phyloP scores from a whole-genome alignment of 1,140 invertebrate genomes.

The Orchesella cincta region DNA sequence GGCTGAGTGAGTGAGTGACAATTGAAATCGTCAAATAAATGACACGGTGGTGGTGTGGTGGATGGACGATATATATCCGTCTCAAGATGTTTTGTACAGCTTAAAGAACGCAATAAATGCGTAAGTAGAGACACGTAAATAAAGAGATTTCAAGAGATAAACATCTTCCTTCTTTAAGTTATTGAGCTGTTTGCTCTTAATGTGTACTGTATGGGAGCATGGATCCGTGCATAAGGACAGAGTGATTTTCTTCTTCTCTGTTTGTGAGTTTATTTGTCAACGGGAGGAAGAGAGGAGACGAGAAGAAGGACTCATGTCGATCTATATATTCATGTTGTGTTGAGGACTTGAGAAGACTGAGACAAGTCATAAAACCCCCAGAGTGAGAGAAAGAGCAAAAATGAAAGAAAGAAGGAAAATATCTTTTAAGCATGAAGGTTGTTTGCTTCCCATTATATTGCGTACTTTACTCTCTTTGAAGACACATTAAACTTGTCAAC shows the following conservation, averaged over 20 bases:
- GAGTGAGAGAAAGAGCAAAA: too few relatives aligned
- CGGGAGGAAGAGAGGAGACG: neutral
- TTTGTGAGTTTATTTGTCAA: slow-evolving; percentile 25
- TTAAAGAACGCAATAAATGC: slow-evolving; percentile 16
- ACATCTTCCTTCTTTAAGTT: slow-evolving; percentile 1
- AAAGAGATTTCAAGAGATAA: slow-evolving; percentile 24
- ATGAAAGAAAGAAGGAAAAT: neutral
- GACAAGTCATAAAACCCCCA: slow-evolving; percentile 18
- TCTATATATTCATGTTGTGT: neutral
- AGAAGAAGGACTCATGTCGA: neutral
- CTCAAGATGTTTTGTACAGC: neutral
- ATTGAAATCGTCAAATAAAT: slow-evolving; percentile 25
- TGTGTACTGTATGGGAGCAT: neutral
- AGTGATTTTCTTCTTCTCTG: neutral
- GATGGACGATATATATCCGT: neutral
- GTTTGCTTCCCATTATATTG: neutral
- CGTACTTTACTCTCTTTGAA: neutral
- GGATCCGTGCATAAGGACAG: neutral
- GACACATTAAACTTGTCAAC: slow-evolving; percentile 21
- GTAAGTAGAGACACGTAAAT: slow-evolving; percentile 18
- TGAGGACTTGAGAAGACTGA: neutral
- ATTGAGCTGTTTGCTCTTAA: slow-evolving; percentile 7
- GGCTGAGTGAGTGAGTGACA: slow-evolving; percentile 4
- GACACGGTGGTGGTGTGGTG: neutral
- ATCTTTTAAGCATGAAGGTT: slow-evolving; percentile 6